These are phyloP conservation scores for Pyrocephalus nanus DNA, from an alignment of 2,797 vertebrate species.

Conservation along the genomic window DNA sequence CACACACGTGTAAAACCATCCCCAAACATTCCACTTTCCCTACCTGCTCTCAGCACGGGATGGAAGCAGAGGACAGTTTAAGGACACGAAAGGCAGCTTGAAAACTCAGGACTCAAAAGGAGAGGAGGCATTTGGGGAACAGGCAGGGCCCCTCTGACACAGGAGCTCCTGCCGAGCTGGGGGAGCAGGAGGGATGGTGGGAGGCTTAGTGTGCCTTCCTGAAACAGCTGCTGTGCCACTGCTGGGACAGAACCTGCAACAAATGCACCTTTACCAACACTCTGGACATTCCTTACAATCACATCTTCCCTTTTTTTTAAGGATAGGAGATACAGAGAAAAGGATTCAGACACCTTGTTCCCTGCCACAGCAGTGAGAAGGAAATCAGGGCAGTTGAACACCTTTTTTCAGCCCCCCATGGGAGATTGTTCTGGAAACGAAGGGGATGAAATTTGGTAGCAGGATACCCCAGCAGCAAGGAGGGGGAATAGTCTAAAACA, in stretches of 20 bases:
- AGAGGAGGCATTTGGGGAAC: neutral
- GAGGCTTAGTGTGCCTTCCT: neutral
- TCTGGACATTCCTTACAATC: neutral
- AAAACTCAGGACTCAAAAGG: neutral
- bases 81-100: neutral
- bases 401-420: no score
- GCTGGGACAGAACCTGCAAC: neutral
- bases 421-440: neutral
- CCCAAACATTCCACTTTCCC: neutral
- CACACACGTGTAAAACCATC: neutral
- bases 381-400: neutral
- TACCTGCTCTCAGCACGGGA: neutral
- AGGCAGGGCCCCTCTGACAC: neutral
- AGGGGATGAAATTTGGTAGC: neutral
- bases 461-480: neutral
- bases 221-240: neutral
- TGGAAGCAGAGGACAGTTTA: neutral
- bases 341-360: neutral
- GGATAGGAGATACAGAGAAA: neutral
- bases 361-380: accelerated
- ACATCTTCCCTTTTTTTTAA: neutral
- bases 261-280: accelerated
- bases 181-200: neutral
- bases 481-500: neutral
- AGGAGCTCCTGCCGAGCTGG: neutral